Conservation (phyloP, 2,888 invertebrate genomes). For the Steromphala cineraria region DNA sequence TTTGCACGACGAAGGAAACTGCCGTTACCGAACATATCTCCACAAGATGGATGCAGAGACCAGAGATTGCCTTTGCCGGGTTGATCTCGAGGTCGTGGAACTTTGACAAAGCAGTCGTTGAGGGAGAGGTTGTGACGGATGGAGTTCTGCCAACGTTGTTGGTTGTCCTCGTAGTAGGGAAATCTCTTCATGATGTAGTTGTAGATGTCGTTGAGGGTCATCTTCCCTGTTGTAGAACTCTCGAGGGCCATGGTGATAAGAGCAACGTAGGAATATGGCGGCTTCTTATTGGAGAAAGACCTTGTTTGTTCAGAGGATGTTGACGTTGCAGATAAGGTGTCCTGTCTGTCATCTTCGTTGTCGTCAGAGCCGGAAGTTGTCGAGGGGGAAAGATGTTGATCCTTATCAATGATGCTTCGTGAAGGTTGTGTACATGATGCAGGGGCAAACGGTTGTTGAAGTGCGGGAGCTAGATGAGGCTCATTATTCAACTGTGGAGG, state of each 20-base stretch:
- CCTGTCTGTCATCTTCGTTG: constrained; percentile 28
- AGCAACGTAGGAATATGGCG: constrained; percentile 98
- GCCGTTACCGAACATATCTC: constrained; percentile 75
- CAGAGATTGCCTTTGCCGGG: constrained; percentile 75
- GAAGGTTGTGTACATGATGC: too few relatives aligned
- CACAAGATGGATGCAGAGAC: constrained; percentile 73
- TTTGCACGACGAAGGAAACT: constrained; percentile 72
- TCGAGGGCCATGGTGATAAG: constrained; percentile 99
- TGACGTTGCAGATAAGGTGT: constrained; percentile 52
- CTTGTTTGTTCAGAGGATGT: constrained; percentile 70
- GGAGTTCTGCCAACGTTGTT: constrained; percentile 82
- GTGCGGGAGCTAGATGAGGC: too few relatives aligned
- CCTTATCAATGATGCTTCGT: neutral
- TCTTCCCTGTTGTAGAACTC: constrained; percentile 97
- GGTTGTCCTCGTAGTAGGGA: constrained; percentile 89
- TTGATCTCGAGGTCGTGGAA: constrained; percentile 77
- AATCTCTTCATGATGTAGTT: constrained; percentile 91
- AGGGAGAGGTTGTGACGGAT: constrained; percentile 93
- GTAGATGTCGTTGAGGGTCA: constrained; percentile 91
- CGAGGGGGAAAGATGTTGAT: neutral
- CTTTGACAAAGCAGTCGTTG: constrained; percentile 97
- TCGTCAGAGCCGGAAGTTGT: neutral
- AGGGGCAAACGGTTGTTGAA: too few relatives aligned
- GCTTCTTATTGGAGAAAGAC: constrained; percentile 88
- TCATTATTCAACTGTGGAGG: too few relatives aligned